Evolutionary conservation across 2,888 invertebrate species (phyloP).

Genomic region (Yponomeuta sedellus): DNA sequence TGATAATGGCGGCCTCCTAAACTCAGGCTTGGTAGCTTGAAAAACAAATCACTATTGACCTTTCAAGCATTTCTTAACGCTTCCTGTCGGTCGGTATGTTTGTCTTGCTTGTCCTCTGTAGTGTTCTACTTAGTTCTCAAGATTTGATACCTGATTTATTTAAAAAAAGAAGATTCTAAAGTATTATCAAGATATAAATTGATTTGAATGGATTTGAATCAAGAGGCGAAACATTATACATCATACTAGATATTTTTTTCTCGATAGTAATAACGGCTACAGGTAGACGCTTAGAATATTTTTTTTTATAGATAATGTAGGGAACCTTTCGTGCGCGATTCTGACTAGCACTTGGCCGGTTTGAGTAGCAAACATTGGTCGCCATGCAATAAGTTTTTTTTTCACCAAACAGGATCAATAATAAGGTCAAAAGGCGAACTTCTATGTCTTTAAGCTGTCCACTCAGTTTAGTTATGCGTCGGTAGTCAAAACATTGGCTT

Average conservation of each 20-base stretch:
- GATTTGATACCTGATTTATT: neutral
- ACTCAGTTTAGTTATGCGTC: constrained; percentile 7
- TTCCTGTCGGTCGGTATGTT: constrained; percentile 23
- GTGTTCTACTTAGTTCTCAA: constrained; percentile 1
- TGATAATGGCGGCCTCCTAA: neutral
- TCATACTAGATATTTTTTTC: too few relatives aligned
- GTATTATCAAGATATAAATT: too few relatives aligned
- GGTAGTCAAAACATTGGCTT: constrained; percentile 11
- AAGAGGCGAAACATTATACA: too few relatives aligned
- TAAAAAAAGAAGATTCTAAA: too few relatives aligned
- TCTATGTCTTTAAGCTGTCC: neutral
- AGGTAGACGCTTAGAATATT: too few relatives aligned
- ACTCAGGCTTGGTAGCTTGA: constrained; percentile 1
- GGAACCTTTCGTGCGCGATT: too few relatives aligned
- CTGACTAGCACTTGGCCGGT: too few relatives aligned
- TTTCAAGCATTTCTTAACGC: constrained; percentile 19
- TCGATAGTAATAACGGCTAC: too few relatives aligned
- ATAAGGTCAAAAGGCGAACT: neutral
- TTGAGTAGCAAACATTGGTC: too few relatives aligned
- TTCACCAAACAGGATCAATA: neutral
- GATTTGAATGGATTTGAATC: too few relatives aligned
- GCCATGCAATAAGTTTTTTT: too few relatives aligned
- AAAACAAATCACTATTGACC: constrained; percentile 11
- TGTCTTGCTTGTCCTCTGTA: neutral
- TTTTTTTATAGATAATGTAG: too few relatives aligned